Base-by-base conservation (phyloP, 1,140 invertebrate species). In the Gryllus bimaculatus region DNA sequence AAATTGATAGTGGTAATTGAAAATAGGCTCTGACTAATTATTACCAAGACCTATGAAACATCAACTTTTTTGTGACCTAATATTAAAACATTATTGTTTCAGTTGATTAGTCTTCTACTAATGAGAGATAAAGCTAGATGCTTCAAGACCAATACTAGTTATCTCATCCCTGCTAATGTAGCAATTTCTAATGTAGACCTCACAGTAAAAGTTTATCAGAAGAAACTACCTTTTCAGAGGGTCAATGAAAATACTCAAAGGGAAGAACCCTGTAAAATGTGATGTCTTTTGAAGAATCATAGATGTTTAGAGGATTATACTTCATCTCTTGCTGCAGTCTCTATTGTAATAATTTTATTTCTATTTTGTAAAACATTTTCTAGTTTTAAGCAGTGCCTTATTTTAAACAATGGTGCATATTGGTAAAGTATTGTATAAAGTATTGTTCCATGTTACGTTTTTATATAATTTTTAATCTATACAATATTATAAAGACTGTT, bases 311-410 rank as follows among this genome's bases (percentile, higher is more conserved):
- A 13, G 54, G 10, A 66, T 13, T 66, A 66, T 66, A 3, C 54
- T 18, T 66, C 54, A 10, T 66, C 54, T 66, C 18, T 66, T 66
- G 10, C 54, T 66, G 18, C 18, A 10, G 18, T 66, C 54, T 66
- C 54, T 66, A 66, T 66, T 18, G 10, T 66, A 66, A 13, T 66
- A 18, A 13, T 66, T 66, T 66, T 13, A 66, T 66, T 66, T 66
- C 54, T 66, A 66, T 3, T 66, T 10, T 66, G 54, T 66, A 18
- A 39, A 10, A 66, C 54, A 66, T 66, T 66, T 66, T 66, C 54
- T 66, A 66, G 54, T 66, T 66, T 66, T 66, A 66, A 66, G 54
- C 54, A 66, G 54, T 66, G 54, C 54, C 54, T 66, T 66, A 66
- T 66, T 66, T 66, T 66, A 18, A 66, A 13, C 54, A 66, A 66